phyloP scores from a whole-genome alignment of 2,888 invertebrate genomes.

The Ormia ochracea region DNA sequence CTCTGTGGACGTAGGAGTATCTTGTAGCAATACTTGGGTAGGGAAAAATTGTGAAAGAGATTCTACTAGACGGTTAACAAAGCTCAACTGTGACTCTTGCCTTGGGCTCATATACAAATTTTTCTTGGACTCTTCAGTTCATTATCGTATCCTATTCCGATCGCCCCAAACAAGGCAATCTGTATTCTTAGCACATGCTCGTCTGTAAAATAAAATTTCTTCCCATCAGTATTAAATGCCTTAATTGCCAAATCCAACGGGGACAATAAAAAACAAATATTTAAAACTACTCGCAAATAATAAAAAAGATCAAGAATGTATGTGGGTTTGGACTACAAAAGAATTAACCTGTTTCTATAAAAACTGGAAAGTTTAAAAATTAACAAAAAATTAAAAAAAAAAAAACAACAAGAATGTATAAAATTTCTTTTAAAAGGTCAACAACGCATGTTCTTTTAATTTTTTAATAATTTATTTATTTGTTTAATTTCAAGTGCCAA shows the following conservation, averaged over 20 bases:
- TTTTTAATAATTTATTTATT: conserved; percentile 19
- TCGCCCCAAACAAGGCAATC: background rate
- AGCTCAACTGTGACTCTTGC: no score
- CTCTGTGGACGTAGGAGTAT: no score
- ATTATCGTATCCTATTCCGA: background rate
- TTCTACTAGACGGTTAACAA: no score
- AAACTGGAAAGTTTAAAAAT: conserved; percentile 33
- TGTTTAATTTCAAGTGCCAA: conserved; percentile 15
- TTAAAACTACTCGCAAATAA: background rate
- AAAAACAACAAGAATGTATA: background rate
- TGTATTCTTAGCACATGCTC: background rate
- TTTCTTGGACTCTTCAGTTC: no score
- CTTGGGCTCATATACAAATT: no score
- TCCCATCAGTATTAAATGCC: background rate
- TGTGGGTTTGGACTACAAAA: conserved; percentile 19
- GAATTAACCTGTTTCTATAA: conserved; percentile 33
- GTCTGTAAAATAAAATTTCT: no score
- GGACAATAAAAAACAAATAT: background rate
- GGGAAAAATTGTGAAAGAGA: no score
- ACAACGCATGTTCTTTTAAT: conserved; percentile 12
- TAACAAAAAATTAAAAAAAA: background rate
- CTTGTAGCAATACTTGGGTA: no score
- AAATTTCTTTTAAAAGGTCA: conserved; percentile 42
- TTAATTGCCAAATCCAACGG: background rate
- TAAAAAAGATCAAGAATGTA: conserved; percentile 2